Evolutionary conservation across 2,113 vertebrate genomes (phyloP).

Genomic region (Petaurus breviceps): DNA sequence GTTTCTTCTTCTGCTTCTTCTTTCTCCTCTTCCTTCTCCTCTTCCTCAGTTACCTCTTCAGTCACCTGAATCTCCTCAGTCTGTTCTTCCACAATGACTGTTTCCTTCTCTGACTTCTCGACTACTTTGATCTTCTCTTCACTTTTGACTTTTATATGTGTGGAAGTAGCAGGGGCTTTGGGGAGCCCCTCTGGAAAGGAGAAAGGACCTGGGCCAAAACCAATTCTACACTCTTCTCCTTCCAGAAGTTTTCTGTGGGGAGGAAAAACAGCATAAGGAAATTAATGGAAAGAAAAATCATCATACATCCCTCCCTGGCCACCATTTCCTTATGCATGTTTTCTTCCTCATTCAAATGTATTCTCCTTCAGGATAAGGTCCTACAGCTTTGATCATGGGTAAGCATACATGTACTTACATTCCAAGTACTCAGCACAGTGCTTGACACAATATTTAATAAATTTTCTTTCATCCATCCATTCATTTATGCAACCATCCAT

Average conservation of each 20-base stretch:
- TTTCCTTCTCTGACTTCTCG: conserved; percentile 91
- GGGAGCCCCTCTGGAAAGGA: conserved; percentile 87
- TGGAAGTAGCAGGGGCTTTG: conserved; percentile 81
- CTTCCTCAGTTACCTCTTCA: conserved; percentile 92
- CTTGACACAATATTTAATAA: background rate
- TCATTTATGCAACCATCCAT: background rate
- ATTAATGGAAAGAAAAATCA: background rate
- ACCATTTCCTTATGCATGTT: background rate
- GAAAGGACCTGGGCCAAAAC: conserved; percentile 86
- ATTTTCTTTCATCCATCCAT: background rate
- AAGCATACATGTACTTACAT: background rate
- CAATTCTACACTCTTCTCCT: conserved; percentile 93
- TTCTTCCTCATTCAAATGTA: conserved; percentile 19
- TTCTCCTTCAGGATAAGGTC: conserved; percentile 11
- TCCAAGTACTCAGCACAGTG: conserved; percentile 10
- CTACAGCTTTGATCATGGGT: background rate
- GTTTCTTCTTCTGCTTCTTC: conserved; percentile 70
- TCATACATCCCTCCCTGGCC: background rate
- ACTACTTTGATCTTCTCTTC: conserved; percentile 88
- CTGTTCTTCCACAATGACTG: conserved; percentile 93
- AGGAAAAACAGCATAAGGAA: conserved; percentile 14
- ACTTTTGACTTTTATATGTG: conserved; percentile 89
- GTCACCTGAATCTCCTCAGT: conserved; percentile 93
- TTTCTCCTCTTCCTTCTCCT: conserved; percentile 84
- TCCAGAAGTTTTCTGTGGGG: conserved; percentile 92